Evolutionary conservation across 1,140 invertebrate genomes (phyloP).

Genomic region (Atta colombica): DNA sequence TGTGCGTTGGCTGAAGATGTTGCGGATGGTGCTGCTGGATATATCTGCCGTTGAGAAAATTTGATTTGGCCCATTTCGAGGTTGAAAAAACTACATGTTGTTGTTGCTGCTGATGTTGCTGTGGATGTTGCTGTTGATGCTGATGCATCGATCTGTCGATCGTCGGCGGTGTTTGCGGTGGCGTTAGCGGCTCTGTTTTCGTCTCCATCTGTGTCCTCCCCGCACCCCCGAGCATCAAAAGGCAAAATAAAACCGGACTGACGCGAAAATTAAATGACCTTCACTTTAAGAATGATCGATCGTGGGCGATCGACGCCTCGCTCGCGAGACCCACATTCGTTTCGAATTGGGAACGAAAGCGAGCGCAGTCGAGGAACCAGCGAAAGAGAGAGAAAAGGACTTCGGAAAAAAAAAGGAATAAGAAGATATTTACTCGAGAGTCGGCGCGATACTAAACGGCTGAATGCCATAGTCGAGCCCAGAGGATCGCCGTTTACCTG

Average conservation of each 20-base stretch:
- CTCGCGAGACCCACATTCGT: conserved; percentile 13
- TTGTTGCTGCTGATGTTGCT: conserved; percentile 63
- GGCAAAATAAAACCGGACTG: neutral
- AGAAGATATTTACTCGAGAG: conserved; percentile 78
- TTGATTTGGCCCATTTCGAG: conserved; percentile 69
- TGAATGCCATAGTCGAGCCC: conserved; percentile 36
- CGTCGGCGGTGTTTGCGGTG: conserved; percentile 91
- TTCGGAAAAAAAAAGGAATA: conserved; percentile 73
- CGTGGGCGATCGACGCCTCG: neutral
- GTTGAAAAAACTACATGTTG: conserved; percentile 62
- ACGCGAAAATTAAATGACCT: neutral
- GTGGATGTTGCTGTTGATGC: conserved; percentile 70
- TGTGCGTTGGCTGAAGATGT: conserved; percentile 80
- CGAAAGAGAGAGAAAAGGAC: neutral
- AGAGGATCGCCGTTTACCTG: conserved; percentile 76
- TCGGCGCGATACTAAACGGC: conserved; percentile 79
- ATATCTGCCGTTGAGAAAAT: conserved; percentile 36
- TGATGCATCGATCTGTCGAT: conserved; percentile 71
- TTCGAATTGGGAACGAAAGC: neutral
- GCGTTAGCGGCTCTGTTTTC: conserved; percentile 88
- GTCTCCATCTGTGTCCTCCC: conserved; percentile 55
- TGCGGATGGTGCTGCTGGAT: conserved; percentile 65
- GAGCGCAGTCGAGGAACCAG: neutral
- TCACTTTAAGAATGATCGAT: conserved; percentile 10
- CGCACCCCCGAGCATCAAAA: no score